Evolutionary conservation across 2,888 invertebrate genomes (phyloP), one percentile per base, ranked within the genome.

Genomic region (Steinernema hermaphroditum): DNA sequence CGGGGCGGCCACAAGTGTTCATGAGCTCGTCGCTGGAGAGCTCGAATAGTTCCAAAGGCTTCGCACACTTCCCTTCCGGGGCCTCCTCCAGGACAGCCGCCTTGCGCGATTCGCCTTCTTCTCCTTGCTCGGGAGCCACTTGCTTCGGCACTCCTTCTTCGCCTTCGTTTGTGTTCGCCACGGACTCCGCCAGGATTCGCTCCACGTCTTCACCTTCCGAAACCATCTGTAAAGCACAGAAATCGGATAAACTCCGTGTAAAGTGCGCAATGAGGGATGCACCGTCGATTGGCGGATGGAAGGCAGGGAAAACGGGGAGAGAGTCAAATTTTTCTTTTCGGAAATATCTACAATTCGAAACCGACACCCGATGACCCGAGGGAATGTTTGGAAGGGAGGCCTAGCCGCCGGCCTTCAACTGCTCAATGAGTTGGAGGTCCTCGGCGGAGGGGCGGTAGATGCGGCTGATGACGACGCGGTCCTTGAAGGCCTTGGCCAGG

Each of bases 361-460:
- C 46, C n/a, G 22, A 62, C 22, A 62, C 27, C 62, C 29, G 32
- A 62, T 27, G 4, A 62, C 62, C 62, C 62, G 62, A 62, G 8
- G 29, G 50, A 50, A 50, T 50, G 4, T 46, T 46, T 41, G 14
- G 46, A 46, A 27, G 37, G 34, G 6, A 2, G 37, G 24, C 49
- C 16, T 69, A 22, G 22, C 16, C 62, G 69, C 79, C 24, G 29
- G 72, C 50, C 43, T 76, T 74, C 8, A 83, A 74, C 72, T 82
- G 79, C 44, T 77, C 75, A 69, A 81, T 76, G 6, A 85, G 77
- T 19, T 78, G 73, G 1, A 80, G 44, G 74, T 85, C 85, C 72
- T 84, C 85, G 22, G 75, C 77, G 0, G 83, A 81, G 2, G 85
- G 84, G 16, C 83, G 76, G 70, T 83, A 84, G 29, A 85, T 82